Evolutionary conservation across 2,797 vertebrate genomes (phyloP).

Genomic region (Bufotes viridis): DNA sequence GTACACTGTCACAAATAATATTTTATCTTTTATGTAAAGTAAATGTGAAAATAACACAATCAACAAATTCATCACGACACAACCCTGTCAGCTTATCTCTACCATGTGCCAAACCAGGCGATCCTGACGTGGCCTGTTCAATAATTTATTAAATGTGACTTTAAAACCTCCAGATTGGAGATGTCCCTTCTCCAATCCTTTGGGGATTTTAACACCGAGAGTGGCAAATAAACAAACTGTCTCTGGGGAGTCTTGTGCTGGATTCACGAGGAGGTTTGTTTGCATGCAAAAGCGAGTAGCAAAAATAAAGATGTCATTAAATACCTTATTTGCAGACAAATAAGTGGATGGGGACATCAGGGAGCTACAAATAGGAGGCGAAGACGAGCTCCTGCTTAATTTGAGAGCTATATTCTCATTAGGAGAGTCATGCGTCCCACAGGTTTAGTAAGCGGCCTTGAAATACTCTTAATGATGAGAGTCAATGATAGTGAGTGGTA

Average conservation of each 20-base stretch:
- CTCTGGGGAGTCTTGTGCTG: constrained; percentile 34
- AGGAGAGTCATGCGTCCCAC: constrained; percentile 43
- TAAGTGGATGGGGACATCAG: constrained; percentile 57
- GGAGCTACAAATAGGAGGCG: constrained; percentile 52
- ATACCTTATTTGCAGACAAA: constrained; percentile 61
- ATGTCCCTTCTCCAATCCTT: constrained; percentile 22
- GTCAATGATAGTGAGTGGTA: constrained; percentile 24
- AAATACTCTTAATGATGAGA: constrained; percentile 50
- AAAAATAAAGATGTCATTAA: constrained; percentile 63
- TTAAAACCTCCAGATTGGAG: constrained; percentile 39
- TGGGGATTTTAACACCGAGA: constrained; percentile 25
- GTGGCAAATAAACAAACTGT: constrained; percentile 53
- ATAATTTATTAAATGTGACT: constrained; percentile 30
- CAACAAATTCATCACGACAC: background rate
- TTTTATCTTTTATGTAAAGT: background rate
- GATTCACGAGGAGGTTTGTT: constrained; percentile 55
- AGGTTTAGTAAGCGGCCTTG: constrained; percentile 42
- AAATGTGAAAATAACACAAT: background rate
- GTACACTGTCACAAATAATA: background rate
- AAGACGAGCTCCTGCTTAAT: constrained; percentile 49
- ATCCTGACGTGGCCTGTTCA: background rate
- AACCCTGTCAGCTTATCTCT: background rate
- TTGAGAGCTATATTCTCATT: constrained; percentile 51
- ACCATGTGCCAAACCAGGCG: background rate
- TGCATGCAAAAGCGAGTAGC: constrained; percentile 53